Percentiles rank a stretch among this genome's conserved stretches.
Conservation (phyloP, 2,797 vertebrate species). For the Acomys russatus region DNA sequence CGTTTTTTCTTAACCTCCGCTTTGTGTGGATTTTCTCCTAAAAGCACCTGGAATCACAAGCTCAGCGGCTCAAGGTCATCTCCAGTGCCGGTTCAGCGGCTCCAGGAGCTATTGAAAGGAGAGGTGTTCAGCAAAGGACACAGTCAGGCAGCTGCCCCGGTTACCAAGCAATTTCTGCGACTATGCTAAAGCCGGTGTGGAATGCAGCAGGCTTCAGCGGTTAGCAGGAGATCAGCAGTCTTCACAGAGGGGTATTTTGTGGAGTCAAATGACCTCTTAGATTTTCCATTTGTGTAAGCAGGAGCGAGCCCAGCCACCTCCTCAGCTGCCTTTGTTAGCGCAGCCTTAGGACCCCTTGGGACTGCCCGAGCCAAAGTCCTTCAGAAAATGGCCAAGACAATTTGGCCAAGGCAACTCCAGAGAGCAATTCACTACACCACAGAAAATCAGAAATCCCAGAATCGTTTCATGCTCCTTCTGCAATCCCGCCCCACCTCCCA, state of each 20-base stretch:
- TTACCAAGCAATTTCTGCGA: constrained; percentile 66
- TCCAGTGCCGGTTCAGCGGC: not conserved
- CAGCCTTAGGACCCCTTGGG: not conserved
- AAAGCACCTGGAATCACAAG: constrained; percentile 28
- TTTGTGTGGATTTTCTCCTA: not conserved
- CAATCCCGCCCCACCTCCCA: not conserved
- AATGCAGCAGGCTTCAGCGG: constrained; percentile 6
- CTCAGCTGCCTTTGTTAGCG: not conserved
- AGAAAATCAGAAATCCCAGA: constrained; percentile 7
- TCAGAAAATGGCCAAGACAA: not conserved
- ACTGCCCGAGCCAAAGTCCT: not conserved
- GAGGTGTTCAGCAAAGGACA: not conserved
- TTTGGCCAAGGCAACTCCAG: not conserved
- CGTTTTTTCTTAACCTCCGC: not conserved
- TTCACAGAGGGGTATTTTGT: constrained; percentile 12
- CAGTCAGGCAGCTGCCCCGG: not conserved
- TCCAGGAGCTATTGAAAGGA: not conserved
- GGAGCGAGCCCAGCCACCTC: constrained; percentile 22
- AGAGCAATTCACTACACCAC: not conserved
- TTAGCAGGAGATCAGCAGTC: constrained; percentile 49
- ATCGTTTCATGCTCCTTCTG: not conserved
- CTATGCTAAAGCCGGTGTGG: constrained; percentile 34
- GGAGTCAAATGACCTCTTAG: constrained; percentile 48
- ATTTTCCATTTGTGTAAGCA: constrained; percentile 59
- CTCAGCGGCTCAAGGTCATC: constrained; percentile 20